phyloP scores from a whole-genome alignment of 2,797 vertebrate genomes.

The Sebastes matsubarae region DNA sequence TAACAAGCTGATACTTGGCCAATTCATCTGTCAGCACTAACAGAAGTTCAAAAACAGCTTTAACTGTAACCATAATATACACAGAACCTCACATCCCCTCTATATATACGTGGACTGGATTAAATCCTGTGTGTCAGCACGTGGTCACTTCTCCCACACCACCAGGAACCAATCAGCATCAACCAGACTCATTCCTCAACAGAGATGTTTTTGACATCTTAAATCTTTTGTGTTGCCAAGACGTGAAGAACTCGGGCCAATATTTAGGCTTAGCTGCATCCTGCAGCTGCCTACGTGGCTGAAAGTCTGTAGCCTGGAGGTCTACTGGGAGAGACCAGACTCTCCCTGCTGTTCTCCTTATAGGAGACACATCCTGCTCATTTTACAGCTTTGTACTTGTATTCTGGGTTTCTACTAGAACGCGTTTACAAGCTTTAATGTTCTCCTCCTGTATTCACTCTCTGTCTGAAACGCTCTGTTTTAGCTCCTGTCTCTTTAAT shows the following conservation, averaged over 20 bases:
- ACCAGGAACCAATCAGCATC: conserved; percentile 25
- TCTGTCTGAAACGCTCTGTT: too few relatives aligned
- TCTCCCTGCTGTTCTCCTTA: background rate
- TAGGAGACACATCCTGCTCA: too few relatives aligned
- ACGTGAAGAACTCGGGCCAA: background rate
- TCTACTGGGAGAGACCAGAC: background rate
- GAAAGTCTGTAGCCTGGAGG: conserved; percentile 17
- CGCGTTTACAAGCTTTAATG: too few relatives aligned
- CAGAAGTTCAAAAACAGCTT: too few relatives aligned
- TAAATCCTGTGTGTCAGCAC: background rate
- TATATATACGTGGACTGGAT: background rate
- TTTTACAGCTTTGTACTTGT: too few relatives aligned
- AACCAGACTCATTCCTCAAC: background rate
- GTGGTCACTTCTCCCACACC: background rate
- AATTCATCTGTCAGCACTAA: background rate
- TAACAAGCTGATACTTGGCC: background rate
- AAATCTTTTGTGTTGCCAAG: background rate
- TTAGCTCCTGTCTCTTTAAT: too few relatives aligned
- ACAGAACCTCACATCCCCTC: background rate
- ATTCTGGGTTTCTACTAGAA: too few relatives aligned
- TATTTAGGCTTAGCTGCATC: conserved; percentile 20
- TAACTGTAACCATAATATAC: background rate
- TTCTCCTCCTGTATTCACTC: too few relatives aligned
- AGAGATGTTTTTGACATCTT: background rate
- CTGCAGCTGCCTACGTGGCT: conserved; percentile 73